Conservation (phyloP, 2,113 vertebrate species). For the Ceratotherium simum region DNA sequence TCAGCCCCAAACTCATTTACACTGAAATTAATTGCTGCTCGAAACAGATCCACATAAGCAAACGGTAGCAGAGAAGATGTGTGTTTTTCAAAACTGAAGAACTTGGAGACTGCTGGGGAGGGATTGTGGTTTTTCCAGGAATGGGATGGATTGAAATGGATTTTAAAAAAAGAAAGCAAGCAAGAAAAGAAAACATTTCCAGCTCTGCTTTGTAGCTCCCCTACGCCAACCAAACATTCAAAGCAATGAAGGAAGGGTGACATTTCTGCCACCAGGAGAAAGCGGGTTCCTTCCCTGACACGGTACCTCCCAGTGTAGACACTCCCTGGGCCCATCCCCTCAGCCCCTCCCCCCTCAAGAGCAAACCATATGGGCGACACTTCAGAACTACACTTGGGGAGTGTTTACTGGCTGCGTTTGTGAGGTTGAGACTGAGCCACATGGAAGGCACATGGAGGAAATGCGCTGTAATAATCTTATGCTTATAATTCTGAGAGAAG, state of each 20-base stretch:
- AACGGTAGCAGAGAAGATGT: not conserved
- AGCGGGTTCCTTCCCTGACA: not conserved
- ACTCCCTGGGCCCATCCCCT: not conserved
- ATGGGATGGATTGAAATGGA: constrained; percentile 39
- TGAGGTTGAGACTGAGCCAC: constrained; percentile 71
- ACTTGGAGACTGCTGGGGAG: constrained; percentile 31
- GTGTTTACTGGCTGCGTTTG: constrained; percentile 72
- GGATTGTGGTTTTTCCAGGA: constrained; percentile 66
- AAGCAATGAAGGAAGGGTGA: not conserved
- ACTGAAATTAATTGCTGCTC: constrained; percentile 35
- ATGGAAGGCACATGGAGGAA: constrained; percentile 82
- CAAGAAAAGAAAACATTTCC: constrained; percentile 58
- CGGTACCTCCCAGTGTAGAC: not conserved
- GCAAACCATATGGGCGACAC: constrained; percentile 46
- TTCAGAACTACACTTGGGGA: constrained; percentile 33
- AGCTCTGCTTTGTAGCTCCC: constrained; percentile 42
- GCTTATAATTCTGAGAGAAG: constrained; percentile 77
- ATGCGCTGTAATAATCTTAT: constrained; percentile 68
- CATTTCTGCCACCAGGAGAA: not conserved
- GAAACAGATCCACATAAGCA: not conserved
- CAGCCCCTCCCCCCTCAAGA: not conserved
- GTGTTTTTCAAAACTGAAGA: constrained; percentile 43
- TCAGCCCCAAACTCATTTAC: constrained; percentile 22
- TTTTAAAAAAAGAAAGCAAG: not conserved
- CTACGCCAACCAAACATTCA: not conserved